phyloP scores from a whole-genome alignment of 2,797 vertebrate genomes.

The Hippocampus kuda region DNA sequence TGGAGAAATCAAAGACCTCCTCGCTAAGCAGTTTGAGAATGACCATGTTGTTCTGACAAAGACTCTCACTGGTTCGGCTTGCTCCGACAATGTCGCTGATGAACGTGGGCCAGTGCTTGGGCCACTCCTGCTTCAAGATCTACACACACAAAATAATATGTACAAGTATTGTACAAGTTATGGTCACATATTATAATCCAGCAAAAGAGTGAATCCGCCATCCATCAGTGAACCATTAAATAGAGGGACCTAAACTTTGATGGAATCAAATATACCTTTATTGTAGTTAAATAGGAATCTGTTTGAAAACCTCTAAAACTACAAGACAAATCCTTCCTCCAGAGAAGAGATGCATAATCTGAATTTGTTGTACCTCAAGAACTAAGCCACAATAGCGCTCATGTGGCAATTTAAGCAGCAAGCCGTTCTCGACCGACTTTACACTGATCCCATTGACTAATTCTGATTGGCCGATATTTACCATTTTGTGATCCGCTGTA shows the following conservation, averaged over 20 bases:
- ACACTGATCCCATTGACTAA: too few species aligned
- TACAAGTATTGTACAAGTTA: too few species aligned
- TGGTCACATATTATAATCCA: too few species aligned
- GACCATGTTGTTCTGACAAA: slow-evolving; percentile 99
- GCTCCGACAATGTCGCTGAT: slow-evolving; percentile 98
- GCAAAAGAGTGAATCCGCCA: too few species aligned
- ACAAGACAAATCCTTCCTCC: slow-evolving; percentile 13
- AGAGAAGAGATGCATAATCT: slow-evolving; percentile 27
- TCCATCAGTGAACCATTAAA: too few species aligned
- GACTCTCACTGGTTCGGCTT: slow-evolving; percentile 94
- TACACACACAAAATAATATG: slow-evolving; percentile 30
- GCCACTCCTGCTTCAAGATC: slow-evolving; percentile 99
- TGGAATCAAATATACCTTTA: neutral
- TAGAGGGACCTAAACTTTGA: neutral
- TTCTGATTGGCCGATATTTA: too few species aligned
- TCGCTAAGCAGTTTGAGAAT: slow-evolving; percentile 96
- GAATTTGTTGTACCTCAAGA: slow-evolving; percentile 29
- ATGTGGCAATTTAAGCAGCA: slow-evolving; percentile 31
- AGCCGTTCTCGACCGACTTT: slow-evolving; percentile 11
- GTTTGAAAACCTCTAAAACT: neutral
- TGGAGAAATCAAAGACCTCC: slow-evolving; percentile 98
- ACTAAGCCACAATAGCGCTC: slow-evolving; percentile 26
- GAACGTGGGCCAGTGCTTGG: slow-evolving; percentile 98
- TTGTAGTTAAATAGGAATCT: neutral
- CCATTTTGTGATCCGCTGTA: too few species aligned